A percentile compares a stretch with the other conserved stretches of the same genome.
Evolutionary conservation across 2,888 invertebrate genomes (phyloP).

Genomic region (Cosmia pyralina): DNA sequence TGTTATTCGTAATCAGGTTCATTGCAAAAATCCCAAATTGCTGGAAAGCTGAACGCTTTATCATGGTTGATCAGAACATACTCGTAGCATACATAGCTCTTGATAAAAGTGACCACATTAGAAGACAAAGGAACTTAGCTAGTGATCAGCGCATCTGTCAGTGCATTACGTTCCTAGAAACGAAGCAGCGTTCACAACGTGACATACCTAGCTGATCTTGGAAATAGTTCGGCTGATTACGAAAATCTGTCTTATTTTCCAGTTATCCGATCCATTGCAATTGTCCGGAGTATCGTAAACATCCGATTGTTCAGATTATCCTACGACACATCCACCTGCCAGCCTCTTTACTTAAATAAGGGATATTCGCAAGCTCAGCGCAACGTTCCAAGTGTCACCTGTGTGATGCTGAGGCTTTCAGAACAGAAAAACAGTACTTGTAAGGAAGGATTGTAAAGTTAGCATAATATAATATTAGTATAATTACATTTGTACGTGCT

Average conservation of each 20-base stretch:
- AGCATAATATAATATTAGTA: conserved; percentile 39
- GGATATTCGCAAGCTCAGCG: too few relatives aligned
- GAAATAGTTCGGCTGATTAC: not conserved
- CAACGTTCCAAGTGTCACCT: too few relatives aligned
- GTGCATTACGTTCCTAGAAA: not conserved
- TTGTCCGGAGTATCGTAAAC: not conserved
- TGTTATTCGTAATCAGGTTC: not conserved
- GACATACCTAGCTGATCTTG: not conserved
- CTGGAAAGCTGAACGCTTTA: not conserved
- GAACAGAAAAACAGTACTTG: conserved; percentile 4
- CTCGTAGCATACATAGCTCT: not conserved
- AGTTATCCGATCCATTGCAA: not conserved
- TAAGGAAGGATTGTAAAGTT: conserved; percentile 55
- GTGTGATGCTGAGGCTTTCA: not conserved
- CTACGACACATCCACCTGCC: not conserved
- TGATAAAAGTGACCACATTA: too few relatives aligned
- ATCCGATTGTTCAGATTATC: not conserved
- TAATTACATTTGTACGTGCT: conserved; percentile 34
- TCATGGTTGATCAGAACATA: not conserved
- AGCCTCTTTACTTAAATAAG: conserved; percentile 3
- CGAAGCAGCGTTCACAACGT: not conserved
- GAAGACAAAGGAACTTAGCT: not conserved
- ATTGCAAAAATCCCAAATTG: not conserved
- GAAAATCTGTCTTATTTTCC: not conserved
- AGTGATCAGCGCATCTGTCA: not conserved